Evolutionary conservation across 2,797 vertebrate genomes (phyloP).

Genomic region (Muscicapa striata): DNA sequence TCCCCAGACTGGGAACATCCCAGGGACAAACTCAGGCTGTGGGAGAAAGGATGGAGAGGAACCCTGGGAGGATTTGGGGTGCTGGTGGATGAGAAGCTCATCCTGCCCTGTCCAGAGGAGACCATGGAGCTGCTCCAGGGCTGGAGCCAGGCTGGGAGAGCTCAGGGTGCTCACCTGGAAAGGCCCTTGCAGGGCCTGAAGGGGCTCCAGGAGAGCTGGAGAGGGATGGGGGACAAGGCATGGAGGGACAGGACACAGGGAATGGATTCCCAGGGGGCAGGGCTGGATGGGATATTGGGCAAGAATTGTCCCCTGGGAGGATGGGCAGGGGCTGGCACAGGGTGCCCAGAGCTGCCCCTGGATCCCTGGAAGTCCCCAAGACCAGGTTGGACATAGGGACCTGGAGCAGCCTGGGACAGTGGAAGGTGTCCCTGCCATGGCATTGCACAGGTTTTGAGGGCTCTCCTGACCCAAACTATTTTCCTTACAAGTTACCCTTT

Average conservation of each 20-base stretch:
- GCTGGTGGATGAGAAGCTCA: neutral
- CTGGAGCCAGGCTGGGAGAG: neutral
- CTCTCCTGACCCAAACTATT: neutral
- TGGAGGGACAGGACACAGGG: neutral
- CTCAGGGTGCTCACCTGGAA: neutral
- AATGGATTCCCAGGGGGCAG: neutral
- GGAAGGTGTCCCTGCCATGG: neutral
- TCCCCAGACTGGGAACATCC: neutral
- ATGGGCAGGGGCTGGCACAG: neutral
- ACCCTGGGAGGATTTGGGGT: neutral
- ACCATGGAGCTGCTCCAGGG: neutral
- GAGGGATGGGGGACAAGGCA: neutral
- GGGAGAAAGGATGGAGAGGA: neutral
- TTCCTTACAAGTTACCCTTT: neutral
- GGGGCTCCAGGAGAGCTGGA: neutral
- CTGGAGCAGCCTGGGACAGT: neutral
- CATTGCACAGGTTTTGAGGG: rapidly evolving
- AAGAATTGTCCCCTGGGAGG: neutral
- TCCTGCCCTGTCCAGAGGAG: neutral
- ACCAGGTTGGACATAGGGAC: neutral
- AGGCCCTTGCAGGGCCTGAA: neutral
- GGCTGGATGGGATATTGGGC: rapidly evolving
- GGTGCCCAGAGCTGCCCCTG: neutral
- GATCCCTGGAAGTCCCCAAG: neutral
- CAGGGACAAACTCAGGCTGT: neutral